Evolutionary conservation across 1,140 invertebrate species (phyloP).

Genomic region (Zaprionus vittiger): DNA sequence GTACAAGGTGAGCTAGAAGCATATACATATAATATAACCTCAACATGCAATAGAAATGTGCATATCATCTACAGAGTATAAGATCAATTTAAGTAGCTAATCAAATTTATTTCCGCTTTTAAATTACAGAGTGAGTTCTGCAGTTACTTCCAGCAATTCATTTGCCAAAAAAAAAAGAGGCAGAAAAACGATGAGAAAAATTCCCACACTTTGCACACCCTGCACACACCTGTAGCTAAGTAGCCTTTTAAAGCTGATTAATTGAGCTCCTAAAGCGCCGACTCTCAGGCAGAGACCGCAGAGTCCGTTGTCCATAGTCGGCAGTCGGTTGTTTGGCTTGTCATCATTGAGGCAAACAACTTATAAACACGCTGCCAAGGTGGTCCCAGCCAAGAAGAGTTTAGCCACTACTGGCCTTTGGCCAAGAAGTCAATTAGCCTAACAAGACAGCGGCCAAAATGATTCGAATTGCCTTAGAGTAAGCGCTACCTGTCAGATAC

Average conservation of each 20-base stretch:
- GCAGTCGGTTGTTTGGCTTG: constrained; percentile 43
- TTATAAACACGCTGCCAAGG: constrained; percentile 57
- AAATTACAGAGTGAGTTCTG: background rate
- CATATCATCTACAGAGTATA: background rate
- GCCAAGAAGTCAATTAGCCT: constrained; percentile 75
- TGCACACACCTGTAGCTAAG: constrained; percentile 44
- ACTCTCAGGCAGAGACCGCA: background rate
- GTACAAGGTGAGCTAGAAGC: no score
- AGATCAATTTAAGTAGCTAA: background rate
- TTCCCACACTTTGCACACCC: constrained; percentile 48
- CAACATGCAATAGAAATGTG: no score
- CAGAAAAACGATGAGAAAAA: constrained; percentile 21
- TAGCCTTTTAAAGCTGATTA: constrained; percentile 68
- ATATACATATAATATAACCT: no score
- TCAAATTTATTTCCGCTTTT: background rate
- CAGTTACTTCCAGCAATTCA: constrained; percentile 5
- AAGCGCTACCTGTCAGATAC: constrained; percentile 24
- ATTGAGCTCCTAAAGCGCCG: constrained; percentile 68
- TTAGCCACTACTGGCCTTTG: constrained; percentile 27
- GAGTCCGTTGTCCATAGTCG: background rate
- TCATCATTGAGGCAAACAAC: constrained; percentile 60
- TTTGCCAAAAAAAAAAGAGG: constrained; percentile 11
- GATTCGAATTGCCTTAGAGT: constrained; percentile 25
- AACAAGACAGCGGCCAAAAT: constrained; percentile 71
- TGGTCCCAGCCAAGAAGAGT: constrained; percentile 50